A percentile compares a stretch with the other conserved stretches of the same genome.
Conservation (phyloP, 2,113 vertebrate genomes). For the Bucco capensis region DNA sequence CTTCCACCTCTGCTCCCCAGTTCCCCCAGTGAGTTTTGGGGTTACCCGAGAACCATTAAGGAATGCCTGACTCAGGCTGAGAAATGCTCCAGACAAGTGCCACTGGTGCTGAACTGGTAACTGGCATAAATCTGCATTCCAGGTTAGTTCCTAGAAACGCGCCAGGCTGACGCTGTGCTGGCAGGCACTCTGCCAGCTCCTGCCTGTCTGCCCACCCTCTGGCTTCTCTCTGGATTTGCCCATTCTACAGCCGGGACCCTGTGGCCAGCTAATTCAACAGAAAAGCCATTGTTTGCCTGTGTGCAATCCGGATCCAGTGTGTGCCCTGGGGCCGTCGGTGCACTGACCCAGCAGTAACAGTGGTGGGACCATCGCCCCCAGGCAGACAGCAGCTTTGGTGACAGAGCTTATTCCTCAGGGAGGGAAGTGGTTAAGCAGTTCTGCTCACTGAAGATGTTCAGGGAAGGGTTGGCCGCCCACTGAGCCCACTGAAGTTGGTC, state of each 20-base stretch:
- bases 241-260: neutral
- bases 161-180: neutral
- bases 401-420: neutral
- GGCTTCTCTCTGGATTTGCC: neutral
- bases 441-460: neutral
- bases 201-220: neutral
- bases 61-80: neutral
- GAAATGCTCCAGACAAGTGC: neutral
- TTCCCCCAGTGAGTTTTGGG: neutral
- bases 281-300: neutral
- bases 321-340: neutral
- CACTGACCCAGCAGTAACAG: neutral
- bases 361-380: neutral
- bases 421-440: constrained; percentile 4
- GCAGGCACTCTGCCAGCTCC: neutral
- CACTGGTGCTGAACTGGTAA: neutral
- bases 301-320: neutral
- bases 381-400: neutral
- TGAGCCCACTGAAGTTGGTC: neutral
- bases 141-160: neutral
- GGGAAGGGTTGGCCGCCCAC: neutral
- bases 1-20: neutral
- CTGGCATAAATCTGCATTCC: neutral
- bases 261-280: neutral
- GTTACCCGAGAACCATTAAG: neutral